A percentile compares a stretch with the other conserved stretches of the same genome.
Evolutionary conservation across 1,140 invertebrate genomes (phyloP).

Genomic region (Thaumetopoea pityocampa): DNA sequence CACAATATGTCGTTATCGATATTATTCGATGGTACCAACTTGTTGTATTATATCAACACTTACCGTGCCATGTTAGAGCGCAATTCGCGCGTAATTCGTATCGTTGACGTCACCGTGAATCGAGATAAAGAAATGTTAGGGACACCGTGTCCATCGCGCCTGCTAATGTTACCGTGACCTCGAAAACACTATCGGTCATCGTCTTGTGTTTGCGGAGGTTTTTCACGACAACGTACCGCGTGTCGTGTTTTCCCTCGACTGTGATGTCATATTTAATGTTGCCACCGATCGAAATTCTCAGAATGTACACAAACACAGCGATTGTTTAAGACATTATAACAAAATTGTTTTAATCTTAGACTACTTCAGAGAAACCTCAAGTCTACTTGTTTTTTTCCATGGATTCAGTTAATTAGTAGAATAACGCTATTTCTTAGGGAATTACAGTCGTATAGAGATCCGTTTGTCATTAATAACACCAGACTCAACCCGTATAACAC

Average conservation of each 20-base stretch:
- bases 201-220: constrained; percentile 43
- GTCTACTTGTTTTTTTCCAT: too few species aligned
- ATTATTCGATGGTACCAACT: constrained; percentile 4
- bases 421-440: too few species aligned
- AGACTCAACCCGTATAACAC: too few species aligned
- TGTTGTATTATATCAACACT: constrained; percentile 15
- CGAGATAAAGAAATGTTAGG: constrained; percentile 14
- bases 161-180: constrained; percentile 30
- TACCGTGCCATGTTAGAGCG: constrained; percentile 15
- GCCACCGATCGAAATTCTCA: background rate
- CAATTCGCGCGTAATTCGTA: constrained; percentile 8
- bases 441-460: too few species aligned
- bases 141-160: constrained; percentile 12
- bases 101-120: constrained; percentile 11
- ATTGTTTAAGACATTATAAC: background rate
- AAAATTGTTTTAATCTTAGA: background rate
- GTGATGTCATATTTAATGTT: constrained; percentile 11
- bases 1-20: constrained; percentile 3
- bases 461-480: too few species aligned
- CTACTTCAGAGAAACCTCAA: too few species aligned
- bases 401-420: too few species aligned
- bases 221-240: constrained; percentile 19
- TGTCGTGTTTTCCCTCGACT: constrained; percentile 1
- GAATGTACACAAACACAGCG: background rate
- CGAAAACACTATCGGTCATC: constrained; percentile 52